These are phyloP conservation scores for Eulacestoma nigropectus DNA, from an alignment of 2,113 vertebrate species.

Conservation along the genomic window DNA sequence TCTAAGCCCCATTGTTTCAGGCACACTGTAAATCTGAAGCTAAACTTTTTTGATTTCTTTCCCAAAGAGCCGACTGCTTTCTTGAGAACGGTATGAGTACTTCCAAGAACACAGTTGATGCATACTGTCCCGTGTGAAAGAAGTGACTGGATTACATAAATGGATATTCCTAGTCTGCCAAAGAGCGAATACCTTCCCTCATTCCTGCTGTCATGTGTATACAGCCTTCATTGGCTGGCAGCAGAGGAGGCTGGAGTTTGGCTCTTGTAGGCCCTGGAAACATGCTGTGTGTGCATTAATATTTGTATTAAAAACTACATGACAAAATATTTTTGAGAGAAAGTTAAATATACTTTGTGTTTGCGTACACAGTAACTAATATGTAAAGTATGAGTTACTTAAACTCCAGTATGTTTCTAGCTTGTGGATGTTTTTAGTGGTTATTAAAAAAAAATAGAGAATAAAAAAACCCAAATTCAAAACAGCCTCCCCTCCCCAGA, in stretches of 20 bases:
- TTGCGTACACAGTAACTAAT: neutral
- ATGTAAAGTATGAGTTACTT: neutral
- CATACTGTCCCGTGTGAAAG: conserved; percentile 45
- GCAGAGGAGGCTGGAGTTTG: neutral
- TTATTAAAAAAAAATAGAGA: neutral
- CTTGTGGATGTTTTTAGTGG: neutral
- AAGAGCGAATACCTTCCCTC: neutral
- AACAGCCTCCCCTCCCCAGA: no score
- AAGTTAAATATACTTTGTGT: neutral
- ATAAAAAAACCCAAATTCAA: neutral
- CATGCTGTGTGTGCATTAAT: neutral
- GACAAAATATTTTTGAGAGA: neutral
- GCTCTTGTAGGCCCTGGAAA: neutral
- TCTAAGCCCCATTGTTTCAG: neutral
- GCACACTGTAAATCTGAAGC: neutral
- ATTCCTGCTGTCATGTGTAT: conserved; percentile 27
- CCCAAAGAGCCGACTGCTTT: conserved; percentile 10
- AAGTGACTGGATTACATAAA: conserved; percentile 37
- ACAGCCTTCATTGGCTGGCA: neutral
- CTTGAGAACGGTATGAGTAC: conserved; percentile 16
- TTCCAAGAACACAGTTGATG: conserved; percentile 48
- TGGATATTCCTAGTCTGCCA: conserved; percentile 3
- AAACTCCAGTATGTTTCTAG: neutral
- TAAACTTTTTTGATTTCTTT: neutral
- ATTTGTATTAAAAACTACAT: conserved; percentile 1